Base-by-base conservation (phyloP, 2,888 invertebrate species). In the Nymphalis urticae region DNA sequence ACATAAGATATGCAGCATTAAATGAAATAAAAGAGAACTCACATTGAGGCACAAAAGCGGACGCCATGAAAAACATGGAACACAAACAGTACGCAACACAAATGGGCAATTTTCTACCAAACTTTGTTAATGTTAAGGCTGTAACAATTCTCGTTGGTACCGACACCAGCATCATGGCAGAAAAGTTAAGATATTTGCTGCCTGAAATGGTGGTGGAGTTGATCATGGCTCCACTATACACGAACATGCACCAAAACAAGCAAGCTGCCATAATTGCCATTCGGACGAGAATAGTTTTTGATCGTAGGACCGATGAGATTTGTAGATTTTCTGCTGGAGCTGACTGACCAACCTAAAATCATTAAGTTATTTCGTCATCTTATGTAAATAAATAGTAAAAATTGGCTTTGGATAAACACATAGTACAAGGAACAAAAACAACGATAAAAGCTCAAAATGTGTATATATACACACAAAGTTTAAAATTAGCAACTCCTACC, bases 171-270 rank as follows among this genome's bases (percentile, higher is more conserved):
- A 94, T 87, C 63, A 95, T 92, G 50, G 94, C 86, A 2, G 96
- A 95, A 83, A 95, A 97, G 88, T 97, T 97, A 32, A 96, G 80
- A 84, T 96, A 96, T 81, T 95, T 95, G 85, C 96, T 95, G 21
- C 96, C 96, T 51, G 94, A 94, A 61, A 97, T 88, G 24, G 94
- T 93, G n/a, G 96, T 95, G 0, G 96, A 95, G 88, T 96, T 96
- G 72, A 97, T 89, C 50, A 96, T 95, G 62, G 96, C 88, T 0
- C 97, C 97, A 78, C 95, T 96, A 85, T 95, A 96, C 16, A 97
- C 95, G 76, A 97, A 95, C 13, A 95, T 94, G 80, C 95, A 95
- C 64, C 96, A 95, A 70, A 96, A 93, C 95, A 96, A 96, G 82
- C 95, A 95, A 70, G 80, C 85, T 0, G 90, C 85, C 51, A 89